Evolutionary conservation across 2,888 invertebrate species (phyloP).

Genomic region (Cephus pygmeus): DNA sequence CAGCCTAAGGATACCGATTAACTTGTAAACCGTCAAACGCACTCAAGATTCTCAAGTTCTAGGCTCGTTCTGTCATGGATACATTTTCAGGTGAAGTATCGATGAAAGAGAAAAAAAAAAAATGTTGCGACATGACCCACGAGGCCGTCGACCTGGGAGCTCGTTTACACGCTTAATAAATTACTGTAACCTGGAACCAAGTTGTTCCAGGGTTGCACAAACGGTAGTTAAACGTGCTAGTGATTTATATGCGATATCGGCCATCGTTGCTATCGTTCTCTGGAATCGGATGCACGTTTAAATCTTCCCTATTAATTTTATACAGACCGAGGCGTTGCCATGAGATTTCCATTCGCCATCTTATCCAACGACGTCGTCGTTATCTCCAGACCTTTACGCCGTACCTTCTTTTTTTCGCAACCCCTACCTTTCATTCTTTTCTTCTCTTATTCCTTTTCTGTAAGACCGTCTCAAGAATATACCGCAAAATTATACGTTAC

Average conservation of each 20-base stretch:
- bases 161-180: conserved; percentile 9
- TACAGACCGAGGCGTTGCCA: conserved; percentile 42
- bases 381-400: neutral
- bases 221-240: conserved; percentile 48
- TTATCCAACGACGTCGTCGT: neutral
- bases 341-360: neutral
- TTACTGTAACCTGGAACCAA: conserved; percentile 11
- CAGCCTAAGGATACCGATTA: neutral
- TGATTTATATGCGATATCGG: conserved; percentile 60
- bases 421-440: neutral
- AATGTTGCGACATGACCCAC: neutral
- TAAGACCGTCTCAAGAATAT: neutral
- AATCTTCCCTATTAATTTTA: conserved; percentile 54
- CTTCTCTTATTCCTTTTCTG: neutral
- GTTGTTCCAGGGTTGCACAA: conserved; percentile 36
- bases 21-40: conserved; percentile 4
- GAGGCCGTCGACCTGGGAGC: conserved; percentile 7
- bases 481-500: neutral
- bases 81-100: neutral
- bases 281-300: conserved; percentile 51
- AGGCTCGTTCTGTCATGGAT: neutral
- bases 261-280: conserved; percentile 50
- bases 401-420: neutral
- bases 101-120: neutral
- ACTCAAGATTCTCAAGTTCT: neutral